Base-by-base conservation (phyloP, 2,888 invertebrate species). In the Cryptophagus acutangulus region DNA sequence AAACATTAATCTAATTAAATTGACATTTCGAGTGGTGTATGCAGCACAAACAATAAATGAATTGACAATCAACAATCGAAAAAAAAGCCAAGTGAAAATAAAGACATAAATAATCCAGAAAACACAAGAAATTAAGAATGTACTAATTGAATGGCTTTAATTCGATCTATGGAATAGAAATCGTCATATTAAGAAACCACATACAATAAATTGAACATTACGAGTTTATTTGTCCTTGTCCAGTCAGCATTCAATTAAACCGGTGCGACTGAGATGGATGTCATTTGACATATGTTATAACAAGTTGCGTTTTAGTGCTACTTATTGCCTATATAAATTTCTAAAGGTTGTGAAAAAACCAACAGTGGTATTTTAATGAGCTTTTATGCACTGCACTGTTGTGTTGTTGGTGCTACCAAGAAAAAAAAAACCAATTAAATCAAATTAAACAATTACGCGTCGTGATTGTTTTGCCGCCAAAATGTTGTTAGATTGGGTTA, bases 71-170 rank as follows among this genome's bases (percentile, higher is more conserved):
- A 40, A 28, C 2, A 36, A 18, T 16, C 10, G 35, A 24, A 13
- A 35, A 36, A 43, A 38, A 12, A 18, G 33, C 34, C 29, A 37
- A 39, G 52, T 44, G 48, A 51, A 54, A 60, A 62, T 61, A 58
- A 56, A 61, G 58, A 59, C 61, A 61, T 61, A 61, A 61, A 62
- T 60, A 28, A 6, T 33, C 38, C 33, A 44, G 46, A 54, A 51
- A 52, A 47, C 46, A 41, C 48, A 62, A 61, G 58, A 62, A 63
- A 61, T 61, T 61, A 62, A 60, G 59, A 62, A 62, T 59, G 60
- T 56, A 58, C 60, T 62, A 63, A 63, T 63, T 63, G 63, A 62
- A 61, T 62, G 58, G 50, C 46, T 59, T 62, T 62, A 62, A 63
- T 63, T 62, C 61, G 58, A 55, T 55, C 56, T 49, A 49, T 56